Evolutionary conservation across 2,113 vertebrate species (phyloP).

Genomic region (Odocoileus hemionus): DNA sequence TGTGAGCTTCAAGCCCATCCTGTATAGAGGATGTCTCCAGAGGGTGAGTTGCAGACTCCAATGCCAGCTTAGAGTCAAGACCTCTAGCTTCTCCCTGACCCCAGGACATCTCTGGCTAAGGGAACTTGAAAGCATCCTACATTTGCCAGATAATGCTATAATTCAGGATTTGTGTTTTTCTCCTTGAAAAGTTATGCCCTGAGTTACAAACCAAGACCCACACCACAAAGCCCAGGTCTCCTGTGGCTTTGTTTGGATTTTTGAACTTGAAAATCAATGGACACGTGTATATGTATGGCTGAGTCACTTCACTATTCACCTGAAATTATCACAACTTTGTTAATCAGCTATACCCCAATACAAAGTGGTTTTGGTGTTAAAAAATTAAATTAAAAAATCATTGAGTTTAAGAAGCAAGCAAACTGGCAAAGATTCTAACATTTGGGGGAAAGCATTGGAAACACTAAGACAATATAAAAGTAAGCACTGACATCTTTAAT

Average conservation of each 20-base stretch:
- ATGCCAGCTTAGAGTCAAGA: background rate
- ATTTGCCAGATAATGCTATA: background rate
- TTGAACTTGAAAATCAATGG: background rate
- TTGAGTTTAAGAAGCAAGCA: background rate
- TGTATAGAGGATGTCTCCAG: rapidly evolving
- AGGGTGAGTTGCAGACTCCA: background rate
- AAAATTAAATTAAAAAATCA: background rate
- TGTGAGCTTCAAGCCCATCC: background rate
- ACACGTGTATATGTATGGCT: background rate
- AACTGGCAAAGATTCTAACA: background rate
- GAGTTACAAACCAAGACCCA: background rate
- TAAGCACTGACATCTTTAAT: background rate
- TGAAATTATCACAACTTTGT: background rate
- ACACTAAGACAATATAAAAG: background rate
- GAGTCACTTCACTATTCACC: background rate
- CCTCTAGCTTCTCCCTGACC: background rate
- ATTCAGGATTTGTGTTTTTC: background rate
- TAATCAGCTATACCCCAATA: background rate
- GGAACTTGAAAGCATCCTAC: background rate
- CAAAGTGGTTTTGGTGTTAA: background rate
- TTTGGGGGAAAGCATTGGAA: background rate
- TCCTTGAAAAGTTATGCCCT: background rate
- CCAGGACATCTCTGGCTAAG: background rate
- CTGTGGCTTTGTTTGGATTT: background rate
- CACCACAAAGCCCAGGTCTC: background rate